Conservation (phyloP, 2,797 vertebrate species). For the Anisognathus igniventris region DNA sequence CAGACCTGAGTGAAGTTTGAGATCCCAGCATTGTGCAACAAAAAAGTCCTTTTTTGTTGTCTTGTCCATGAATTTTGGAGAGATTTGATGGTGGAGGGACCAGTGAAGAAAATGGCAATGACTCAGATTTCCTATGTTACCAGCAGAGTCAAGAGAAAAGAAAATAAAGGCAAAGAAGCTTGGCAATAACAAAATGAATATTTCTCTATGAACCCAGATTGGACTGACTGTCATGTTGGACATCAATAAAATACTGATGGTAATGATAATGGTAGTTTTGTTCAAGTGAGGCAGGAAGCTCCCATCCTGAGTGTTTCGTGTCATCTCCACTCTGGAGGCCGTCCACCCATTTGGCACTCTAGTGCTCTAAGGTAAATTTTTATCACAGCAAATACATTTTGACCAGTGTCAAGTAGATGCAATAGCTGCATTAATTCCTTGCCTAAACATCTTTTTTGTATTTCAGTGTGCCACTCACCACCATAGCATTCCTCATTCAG, state of each 20-base stretch:
- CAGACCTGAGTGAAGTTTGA: not conserved
- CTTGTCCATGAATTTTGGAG: not conserved
- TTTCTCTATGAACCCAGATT: not conserved
- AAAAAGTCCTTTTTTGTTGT: not conserved
- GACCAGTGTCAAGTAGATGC: not conserved
- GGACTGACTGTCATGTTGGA: not conserved
- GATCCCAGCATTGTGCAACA: not conserved
- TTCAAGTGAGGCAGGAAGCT: not conserved
- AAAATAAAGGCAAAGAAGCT: not conserved
- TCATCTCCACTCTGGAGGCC: not conserved
- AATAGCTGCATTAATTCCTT: not conserved
- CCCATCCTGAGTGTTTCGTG: not conserved
- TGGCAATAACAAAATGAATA: not conserved
- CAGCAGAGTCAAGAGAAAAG: not conserved
- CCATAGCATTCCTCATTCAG: not conserved
- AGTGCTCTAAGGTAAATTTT: not conserved
- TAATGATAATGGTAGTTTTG: not conserved
- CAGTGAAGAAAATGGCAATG: not conserved
- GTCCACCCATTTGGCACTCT: not conserved
- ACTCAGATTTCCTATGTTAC: not conserved
- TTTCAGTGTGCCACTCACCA: not conserved
- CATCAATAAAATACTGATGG: not conserved
- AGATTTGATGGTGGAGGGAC: not conserved
- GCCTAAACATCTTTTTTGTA: not conserved
- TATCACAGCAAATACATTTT: not conserved